A percentile compares a stretch with the other conserved stretches of the same genome.
phyloP scores from a whole-genome alignment of 1,140 invertebrate species.

The Pogonus chalceus region DNA sequence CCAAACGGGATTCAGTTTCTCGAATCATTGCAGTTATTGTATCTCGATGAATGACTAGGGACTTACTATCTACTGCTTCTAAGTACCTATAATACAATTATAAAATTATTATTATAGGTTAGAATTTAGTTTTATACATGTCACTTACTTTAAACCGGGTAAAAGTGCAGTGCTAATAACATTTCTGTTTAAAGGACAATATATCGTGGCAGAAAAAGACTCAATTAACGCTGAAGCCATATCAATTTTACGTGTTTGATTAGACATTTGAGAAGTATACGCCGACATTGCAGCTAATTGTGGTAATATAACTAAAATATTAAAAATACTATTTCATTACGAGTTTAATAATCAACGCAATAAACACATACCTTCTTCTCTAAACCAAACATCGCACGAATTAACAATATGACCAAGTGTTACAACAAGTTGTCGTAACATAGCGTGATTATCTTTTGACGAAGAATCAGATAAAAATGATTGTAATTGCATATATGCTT shows the following conservation, averaged over 20 bases:
- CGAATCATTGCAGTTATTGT: conserved; percentile 40
- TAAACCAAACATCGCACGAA: conserved; percentile 40
- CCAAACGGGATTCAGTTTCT: conserved; percentile 41
- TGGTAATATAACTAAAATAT: conserved; percentile 51
- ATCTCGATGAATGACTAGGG: conserved; percentile 39
- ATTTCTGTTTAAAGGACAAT: conserved; percentile 44
- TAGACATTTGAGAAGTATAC: conserved; percentile 41
- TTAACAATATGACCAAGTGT: conserved; percentile 42
- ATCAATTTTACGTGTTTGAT: conserved; percentile 45
- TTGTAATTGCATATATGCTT: conserved; percentile 62
- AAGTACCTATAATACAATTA: conserved; percentile 32
- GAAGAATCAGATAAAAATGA: conserved; percentile 47
- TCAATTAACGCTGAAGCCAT: conserved; percentile 52
- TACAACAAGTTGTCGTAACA: conserved; percentile 39
- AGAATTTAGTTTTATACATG: background rate
- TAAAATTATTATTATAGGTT: background rate
- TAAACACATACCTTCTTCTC: conserved; percentile 41
- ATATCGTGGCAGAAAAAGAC: conserved; percentile 54
- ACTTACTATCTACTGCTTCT: conserved; percentile 37
- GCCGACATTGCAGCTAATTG: conserved; percentile 48
- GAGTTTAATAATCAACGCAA: background rate
- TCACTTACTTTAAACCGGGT: conserved; percentile 39
- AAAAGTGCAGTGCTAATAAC: conserved; percentile 38
- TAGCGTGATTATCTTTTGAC: conserved; percentile 35
- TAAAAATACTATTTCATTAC: background rate